Percentiles rank a stretch among this genome's conserved stretches.
phyloP scores from a whole-genome alignment of 2,888 invertebrate genomes.

The Fissipunctia ypsillon region DNA sequence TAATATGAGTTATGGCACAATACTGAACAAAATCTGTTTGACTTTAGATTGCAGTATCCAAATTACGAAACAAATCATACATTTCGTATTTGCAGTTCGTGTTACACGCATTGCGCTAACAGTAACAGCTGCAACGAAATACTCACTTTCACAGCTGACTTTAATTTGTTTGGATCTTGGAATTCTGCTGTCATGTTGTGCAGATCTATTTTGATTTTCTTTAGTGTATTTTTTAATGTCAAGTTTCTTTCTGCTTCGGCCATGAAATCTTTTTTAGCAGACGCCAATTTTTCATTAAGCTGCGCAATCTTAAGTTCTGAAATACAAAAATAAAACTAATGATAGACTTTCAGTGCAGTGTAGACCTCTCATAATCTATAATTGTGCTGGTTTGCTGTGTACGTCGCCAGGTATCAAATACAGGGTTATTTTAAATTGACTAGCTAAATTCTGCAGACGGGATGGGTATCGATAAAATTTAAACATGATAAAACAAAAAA shows the following conservation, averaged over 20 bases:
- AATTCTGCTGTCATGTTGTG: slow-evolving; percentile 94
- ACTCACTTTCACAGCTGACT: slow-evolving; percentile 89
- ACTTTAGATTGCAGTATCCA: background rate
- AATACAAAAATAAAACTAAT: slow-evolving; percentile 15
- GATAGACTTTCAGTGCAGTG: background rate
- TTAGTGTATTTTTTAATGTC: slow-evolving; percentile 91
- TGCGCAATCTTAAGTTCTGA: slow-evolving; percentile 94
- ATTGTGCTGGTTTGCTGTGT: slow-evolving; percentile 8
- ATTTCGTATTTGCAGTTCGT: slow-evolving; percentile 16
- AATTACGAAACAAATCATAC: slow-evolving; percentile 7
- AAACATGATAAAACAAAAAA: too few species aligned
- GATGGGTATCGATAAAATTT: too few species aligned
- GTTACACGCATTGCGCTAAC: slow-evolving; percentile 6
- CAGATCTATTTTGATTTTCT: slow-evolving; percentile 95
- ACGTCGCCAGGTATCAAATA: background rate
- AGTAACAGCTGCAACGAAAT: slow-evolving; percentile 39
- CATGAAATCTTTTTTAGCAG: slow-evolving; percentile 93
- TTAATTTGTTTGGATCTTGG: slow-evolving; percentile 93
- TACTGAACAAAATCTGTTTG: too few species aligned
- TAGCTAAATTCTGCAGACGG: too few species aligned
- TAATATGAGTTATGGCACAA: too few species aligned
- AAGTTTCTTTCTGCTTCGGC: slow-evolving; percentile 92
- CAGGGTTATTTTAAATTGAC: too few species aligned
- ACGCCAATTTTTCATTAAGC: slow-evolving; percentile 94
- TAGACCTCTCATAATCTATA: background rate